Percentiles rank a stretch among this genome's conserved stretches.
These are phyloP conservation scores for Magallana ariakensis DNA, from an alignment of 1,140 invertebrate species.

Conservation along the genomic window DNA sequence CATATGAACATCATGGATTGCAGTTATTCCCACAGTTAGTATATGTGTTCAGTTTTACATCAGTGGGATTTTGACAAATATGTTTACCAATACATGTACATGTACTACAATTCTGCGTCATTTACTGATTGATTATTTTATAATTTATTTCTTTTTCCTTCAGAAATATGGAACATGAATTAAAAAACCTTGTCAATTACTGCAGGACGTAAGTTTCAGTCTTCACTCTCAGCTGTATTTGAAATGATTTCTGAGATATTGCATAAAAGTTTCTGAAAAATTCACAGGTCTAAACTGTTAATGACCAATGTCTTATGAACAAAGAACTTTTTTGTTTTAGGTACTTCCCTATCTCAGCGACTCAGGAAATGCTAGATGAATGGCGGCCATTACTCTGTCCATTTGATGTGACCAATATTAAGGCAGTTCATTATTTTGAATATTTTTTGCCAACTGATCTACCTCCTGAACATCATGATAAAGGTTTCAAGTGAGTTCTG, in stretches of 20 bases:
- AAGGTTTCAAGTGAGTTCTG: constrained; percentile 82
- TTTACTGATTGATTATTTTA: no score
- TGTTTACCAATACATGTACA: no score
- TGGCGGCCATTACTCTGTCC: constrained; percentile 89
- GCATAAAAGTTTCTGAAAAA: not conserved
- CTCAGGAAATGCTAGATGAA: constrained; percentile 93
- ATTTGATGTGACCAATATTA: constrained; percentile 83
- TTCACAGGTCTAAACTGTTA: no score
- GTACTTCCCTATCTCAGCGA: constrained; percentile 88
- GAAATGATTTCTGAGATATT: not conserved
- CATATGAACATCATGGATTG: constrained; percentile 83
- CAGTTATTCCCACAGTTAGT: constrained; percentile 53
- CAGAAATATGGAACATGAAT: constrained; percentile 76
- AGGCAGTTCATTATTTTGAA: constrained; percentile 85
- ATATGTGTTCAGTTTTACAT: no score
- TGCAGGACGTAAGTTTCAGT: constrained; percentile 81
- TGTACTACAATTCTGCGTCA: no score
- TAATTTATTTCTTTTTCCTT: constrained; percentile 56
- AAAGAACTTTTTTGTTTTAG: constrained; percentile 77
- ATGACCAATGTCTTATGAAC: not conserved
- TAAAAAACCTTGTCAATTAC: constrained; percentile 76
- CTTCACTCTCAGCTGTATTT: not conserved
- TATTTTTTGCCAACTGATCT: constrained; percentile 89
- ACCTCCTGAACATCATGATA: constrained; percentile 82
- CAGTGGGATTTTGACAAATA: no score